phyloP scores from a whole-genome alignment of 2,113 vertebrate species.

The Colossoma macropomum region DNA sequence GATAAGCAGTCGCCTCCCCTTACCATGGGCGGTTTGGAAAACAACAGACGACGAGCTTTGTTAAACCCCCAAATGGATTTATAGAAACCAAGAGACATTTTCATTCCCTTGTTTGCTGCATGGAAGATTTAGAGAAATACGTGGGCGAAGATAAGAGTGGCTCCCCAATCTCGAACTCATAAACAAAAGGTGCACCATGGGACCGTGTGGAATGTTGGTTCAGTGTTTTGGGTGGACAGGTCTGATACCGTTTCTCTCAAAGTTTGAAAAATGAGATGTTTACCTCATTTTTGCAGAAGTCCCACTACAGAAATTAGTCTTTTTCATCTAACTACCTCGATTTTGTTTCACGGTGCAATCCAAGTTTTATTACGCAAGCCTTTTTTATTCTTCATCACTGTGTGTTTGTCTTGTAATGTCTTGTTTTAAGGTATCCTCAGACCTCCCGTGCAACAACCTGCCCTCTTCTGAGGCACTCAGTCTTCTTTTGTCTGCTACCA shows the following conservation, averaged over 20 bases:
- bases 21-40: slow-evolving; percentile 50
- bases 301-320: background rate
- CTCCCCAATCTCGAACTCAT: slow-evolving; percentile 59
- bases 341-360: background rate
- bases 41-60: slow-evolving; percentile 74
- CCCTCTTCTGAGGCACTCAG: background rate
- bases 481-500: slow-evolving; percentile 5
- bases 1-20: slow-evolving; percentile 70
- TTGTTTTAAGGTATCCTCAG: slow-evolving; percentile 2
- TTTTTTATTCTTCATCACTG: background rate
- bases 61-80: slow-evolving; percentile 77
- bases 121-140: slow-evolving; percentile 69
- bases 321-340: slow-evolving; percentile 11
- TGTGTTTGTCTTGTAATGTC: background rate
- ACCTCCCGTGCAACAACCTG: slow-evolving; percentile 13
- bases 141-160: slow-evolving; percentile 65
- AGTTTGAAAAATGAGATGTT: slow-evolving; percentile 15
- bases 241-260: slow-evolving; percentile 24
- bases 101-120: slow-evolving; percentile 75
- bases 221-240: slow-evolving; percentile 26
- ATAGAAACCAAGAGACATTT: slow-evolving; percentile 75
- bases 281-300: slow-evolving; percentile 25
- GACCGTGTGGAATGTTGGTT: slow-evolving; percentile 30
- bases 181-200: slow-evolving; percentile 57
- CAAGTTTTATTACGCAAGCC: background rate